A percentile compares a stretch with the other conserved stretches of the same genome.
phyloP scores from a whole-genome alignment of 2,113 vertebrate genomes.

The Clupea harengus region DNA sequence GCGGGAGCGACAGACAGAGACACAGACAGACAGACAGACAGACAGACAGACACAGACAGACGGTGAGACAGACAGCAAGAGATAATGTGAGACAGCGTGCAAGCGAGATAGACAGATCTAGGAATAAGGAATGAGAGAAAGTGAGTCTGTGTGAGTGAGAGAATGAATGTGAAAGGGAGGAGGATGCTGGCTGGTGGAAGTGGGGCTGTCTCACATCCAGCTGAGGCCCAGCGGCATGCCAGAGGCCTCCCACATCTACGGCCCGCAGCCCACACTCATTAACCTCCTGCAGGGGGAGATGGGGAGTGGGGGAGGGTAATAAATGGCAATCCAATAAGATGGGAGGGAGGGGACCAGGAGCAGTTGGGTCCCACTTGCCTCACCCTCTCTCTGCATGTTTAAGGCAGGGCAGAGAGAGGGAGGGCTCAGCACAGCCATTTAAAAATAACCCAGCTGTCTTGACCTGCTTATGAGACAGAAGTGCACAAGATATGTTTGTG shows the following conservation, averaged over 20 bases:
- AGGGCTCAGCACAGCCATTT: not conserved
- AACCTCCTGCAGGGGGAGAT: not conserved
- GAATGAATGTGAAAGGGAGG: not conserved
- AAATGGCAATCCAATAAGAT: slow-evolving; percentile 10
- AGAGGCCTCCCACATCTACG: not conserved
- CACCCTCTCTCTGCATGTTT: not conserved
- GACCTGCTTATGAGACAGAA: not conserved
- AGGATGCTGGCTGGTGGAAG: too few species aligned
- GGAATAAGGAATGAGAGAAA: not conserved
- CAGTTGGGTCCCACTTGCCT: not conserved
- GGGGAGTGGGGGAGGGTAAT: not conserved
- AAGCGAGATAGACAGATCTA: not conserved
- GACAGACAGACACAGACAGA: not conserved
- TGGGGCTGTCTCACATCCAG: not conserved
- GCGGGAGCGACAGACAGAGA: not conserved
- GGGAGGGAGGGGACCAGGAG: not conserved
- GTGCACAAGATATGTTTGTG: not conserved
- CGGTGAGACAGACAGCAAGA: not conserved
- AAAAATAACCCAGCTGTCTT: not conserved
- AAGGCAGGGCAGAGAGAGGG: not conserved
- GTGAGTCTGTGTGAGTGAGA: not conserved
- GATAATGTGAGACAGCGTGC: not conserved
- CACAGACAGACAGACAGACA: not conserved
- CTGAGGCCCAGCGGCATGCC: not conserved
- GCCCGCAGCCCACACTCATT: not conserved